Percentiles rank a stretch among this genome's conserved stretches.
Conservation (phyloP, 2,113 vertebrate genomes). For the Apteryx mantelli region DNA sequence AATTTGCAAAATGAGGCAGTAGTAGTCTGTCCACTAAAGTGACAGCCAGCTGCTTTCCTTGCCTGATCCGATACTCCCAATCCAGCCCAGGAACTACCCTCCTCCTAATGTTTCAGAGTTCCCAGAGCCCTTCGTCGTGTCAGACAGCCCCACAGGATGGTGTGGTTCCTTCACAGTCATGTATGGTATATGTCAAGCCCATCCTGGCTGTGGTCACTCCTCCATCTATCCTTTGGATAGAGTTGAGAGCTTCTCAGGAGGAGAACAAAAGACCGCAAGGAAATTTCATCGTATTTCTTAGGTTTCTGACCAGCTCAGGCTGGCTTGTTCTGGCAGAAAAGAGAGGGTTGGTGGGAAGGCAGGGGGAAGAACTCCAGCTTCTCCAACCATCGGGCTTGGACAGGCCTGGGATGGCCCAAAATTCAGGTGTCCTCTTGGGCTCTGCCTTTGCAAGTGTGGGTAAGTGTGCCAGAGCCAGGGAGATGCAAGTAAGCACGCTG, state of each 20-base stretch:
- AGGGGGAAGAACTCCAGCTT: neutral
- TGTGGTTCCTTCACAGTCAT: neutral
- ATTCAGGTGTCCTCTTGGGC: neutral
- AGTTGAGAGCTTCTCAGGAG: neutral
- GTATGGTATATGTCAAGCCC: neutral
- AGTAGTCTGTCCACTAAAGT: neutral
- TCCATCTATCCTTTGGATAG: neutral
- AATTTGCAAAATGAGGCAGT: conserved; percentile 23
- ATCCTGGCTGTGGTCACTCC: neutral
- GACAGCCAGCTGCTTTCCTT: neutral
- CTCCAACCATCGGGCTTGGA: neutral
- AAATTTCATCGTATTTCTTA: neutral
- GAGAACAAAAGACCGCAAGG: neutral
- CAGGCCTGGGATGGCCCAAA: neutral
- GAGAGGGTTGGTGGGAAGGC: neutral
- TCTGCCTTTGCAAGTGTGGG: neutral
- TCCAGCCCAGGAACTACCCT: neutral
- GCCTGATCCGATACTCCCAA: conserved; percentile 7
- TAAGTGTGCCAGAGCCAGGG: neutral
- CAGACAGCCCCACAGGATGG: neutral
- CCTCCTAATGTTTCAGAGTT: neutral
- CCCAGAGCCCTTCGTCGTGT: neutral
- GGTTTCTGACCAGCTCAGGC: neutral
- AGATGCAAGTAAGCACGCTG: neutral
- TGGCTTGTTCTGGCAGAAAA: neutral